Conservation (phyloP, 2,888 invertebrate species). For the Sthenelais limicola region DNA sequence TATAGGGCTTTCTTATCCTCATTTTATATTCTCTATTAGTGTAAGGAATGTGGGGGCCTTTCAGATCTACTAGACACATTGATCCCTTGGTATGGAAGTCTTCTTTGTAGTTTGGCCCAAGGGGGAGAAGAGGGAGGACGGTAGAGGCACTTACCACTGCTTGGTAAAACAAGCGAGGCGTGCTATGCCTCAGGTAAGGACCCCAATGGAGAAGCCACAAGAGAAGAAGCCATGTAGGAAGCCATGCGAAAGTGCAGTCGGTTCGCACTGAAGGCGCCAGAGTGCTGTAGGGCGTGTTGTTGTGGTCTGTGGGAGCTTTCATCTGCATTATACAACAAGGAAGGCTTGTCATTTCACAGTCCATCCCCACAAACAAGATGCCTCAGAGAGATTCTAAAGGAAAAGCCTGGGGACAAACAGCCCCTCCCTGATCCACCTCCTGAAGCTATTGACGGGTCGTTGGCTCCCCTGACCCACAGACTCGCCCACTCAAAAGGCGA, state of each 20-base stretch:
- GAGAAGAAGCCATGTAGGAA: not conserved
- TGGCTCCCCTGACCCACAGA: too few species aligned
- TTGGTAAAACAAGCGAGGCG: not conserved
- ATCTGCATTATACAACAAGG: not conserved
- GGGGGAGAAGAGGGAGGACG: slow-evolving; percentile 4
- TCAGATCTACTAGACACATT: too few species aligned
- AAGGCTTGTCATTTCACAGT: slow-evolving; percentile 14
- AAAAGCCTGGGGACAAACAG: too few species aligned
- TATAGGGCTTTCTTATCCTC: too few species aligned
- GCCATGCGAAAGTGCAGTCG: not conserved
- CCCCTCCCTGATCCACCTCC: too few species aligned
- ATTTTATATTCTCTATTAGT: too few species aligned
- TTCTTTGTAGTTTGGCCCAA: slow-evolving; percentile 21
- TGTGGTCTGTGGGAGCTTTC: too few species aligned
- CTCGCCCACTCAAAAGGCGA: too few species aligned
- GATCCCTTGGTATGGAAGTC: too few species aligned
- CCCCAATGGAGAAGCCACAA: not conserved
- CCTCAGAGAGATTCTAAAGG: too few species aligned
- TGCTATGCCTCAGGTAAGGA: not conserved
- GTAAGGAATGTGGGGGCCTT: too few species aligned
- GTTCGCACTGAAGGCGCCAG: not conserved
- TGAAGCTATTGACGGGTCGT: too few species aligned
- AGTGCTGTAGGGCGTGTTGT: not conserved
- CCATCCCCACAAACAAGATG: slow-evolving; percentile 12
- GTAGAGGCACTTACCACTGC: not conserved